Percentiles rank a stretch among this genome's conserved stretches.
These are phyloP conservation scores for Tiliacea aurago DNA, from an alignment of 2,888 invertebrate genomes.

Conservation along the genomic window DNA sequence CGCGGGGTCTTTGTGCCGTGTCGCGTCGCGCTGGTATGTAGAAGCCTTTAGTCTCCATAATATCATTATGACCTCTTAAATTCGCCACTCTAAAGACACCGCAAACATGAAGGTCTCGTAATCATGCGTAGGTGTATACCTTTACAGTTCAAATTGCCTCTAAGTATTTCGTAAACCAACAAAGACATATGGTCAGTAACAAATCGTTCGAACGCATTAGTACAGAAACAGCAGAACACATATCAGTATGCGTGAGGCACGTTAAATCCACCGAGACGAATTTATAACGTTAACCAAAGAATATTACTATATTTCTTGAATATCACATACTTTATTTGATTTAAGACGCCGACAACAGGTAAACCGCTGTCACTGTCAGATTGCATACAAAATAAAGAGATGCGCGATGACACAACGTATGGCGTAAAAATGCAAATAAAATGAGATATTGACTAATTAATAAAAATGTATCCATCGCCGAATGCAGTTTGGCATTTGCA, in stretches of 20 bases:
- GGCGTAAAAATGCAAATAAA: too few relatives aligned
- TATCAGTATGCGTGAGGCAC: conserved; percentile 54
- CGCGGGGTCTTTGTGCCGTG: too few relatives aligned
- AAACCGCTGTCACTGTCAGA: too few relatives aligned
- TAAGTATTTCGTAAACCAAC: conserved; percentile 45
- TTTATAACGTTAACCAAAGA: conserved; percentile 43
- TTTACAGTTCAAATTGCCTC: conserved; percentile 25
- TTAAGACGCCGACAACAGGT: too few relatives aligned
- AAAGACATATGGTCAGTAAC: conserved; percentile 48
- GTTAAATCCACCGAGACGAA: conserved; percentile 49
- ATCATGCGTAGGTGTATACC: conserved; percentile 44
- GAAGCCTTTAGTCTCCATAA: too few relatives aligned
- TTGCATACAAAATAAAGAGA: too few relatives aligned
- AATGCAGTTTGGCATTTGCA: too few relatives aligned
- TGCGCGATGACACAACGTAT: too few relatives aligned
- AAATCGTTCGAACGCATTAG: conserved; percentile 49
- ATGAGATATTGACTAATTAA: too few relatives aligned
- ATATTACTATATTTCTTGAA: conserved; percentile 24
- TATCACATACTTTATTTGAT: conserved; percentile 1
- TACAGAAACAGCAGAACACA: conserved; percentile 47
- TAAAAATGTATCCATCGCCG: too few relatives aligned
- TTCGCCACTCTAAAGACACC: conserved; percentile 21
- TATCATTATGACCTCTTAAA: conserved; percentile 8
- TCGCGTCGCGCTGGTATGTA: too few relatives aligned
- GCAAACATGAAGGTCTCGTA: conserved; percentile 12